phyloP scores from a whole-genome alignment of 2,888 invertebrate species.

The Norana najaformis region DNA sequence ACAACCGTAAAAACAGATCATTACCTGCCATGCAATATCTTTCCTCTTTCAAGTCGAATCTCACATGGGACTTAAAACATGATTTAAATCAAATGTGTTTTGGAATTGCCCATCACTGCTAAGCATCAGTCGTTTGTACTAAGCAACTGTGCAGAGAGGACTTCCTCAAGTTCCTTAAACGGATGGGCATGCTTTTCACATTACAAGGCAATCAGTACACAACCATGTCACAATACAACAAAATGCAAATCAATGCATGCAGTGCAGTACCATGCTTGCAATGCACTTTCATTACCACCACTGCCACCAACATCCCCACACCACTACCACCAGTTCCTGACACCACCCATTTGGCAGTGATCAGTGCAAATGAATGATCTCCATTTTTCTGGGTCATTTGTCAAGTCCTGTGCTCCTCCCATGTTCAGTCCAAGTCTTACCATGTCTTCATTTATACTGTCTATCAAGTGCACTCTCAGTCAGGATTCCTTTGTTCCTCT shows the following conservation, averaged over 20 bases:
- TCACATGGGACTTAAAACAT: not conserved
- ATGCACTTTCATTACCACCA: too few species aligned
- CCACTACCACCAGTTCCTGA: too few species aligned
- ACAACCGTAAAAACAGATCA: not conserved
- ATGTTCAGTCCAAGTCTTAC: too few species aligned
- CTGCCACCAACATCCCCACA: too few species aligned
- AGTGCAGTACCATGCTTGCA: not conserved
- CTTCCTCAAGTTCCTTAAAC: not conserved
- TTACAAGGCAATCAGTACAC: not conserved
- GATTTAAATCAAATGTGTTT: not conserved
- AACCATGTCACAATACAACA: not conserved
- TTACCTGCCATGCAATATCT: not conserved
- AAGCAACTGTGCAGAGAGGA: not conserved
- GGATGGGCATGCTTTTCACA: not conserved
- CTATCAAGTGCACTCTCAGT: too few species aligned
- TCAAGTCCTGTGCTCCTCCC: too few species aligned
- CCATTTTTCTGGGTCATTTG: too few species aligned
- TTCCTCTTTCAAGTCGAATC: not conserved
- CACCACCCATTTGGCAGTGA: too few species aligned
- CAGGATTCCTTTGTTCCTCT: too few species aligned
- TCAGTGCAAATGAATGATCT: too few species aligned
- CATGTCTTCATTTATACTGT: too few species aligned
- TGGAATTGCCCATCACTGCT: too few species aligned
- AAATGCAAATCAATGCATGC: not conserved
- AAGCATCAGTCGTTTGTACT: not conserved